Evolutionary conservation across 1,140 invertebrate species (phyloP).

Genomic region (Grapholita molesta): DNA sequence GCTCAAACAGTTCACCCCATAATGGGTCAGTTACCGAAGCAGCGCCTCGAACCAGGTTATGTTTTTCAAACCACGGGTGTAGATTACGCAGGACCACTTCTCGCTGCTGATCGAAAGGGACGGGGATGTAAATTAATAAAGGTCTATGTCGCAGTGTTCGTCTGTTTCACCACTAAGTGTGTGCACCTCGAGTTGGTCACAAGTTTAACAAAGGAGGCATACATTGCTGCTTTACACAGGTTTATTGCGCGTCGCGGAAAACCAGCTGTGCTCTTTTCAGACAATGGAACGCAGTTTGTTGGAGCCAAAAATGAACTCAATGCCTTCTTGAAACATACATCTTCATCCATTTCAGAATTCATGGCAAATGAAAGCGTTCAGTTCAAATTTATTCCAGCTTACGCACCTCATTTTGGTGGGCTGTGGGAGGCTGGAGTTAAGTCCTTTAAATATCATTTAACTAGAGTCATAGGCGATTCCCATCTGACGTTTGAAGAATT

Average conservation of each 20-base stretch:
- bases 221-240: conserved; percentile 34
- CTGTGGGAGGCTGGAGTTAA: conserved; percentile 36
- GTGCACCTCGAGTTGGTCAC: conserved; percentile 62
- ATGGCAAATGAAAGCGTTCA: no score
- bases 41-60: conserved; percentile 14
- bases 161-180: conserved; percentile 53
- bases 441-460: conserved; percentile 29
- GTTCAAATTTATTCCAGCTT: conserved; percentile 16
- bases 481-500: conserved; percentile 39
- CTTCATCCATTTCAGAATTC: not conserved
- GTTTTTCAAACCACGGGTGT: conserved; percentile 23
- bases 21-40: conserved; percentile 6
- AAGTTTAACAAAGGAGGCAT: conserved; percentile 45
- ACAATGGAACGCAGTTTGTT: conserved; percentile 42
- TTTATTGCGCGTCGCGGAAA: conserved; percentile 38
- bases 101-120: conserved; percentile 25
- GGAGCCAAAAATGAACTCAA: conserved; percentile 16
- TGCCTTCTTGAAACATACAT: not conserved
- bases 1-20: conserved; percentile 8
- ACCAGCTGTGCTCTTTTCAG: conserved; percentile 31
- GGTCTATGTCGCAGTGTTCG: conserved; percentile 51
- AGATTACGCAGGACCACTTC: conserved; percentile 43
- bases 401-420: no score
- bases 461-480: conserved; percentile 19
- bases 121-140: conserved; percentile 37